A percentile compares a stretch with the other conserved stretches of the same genome.
These are phyloP conservation scores for Lacerta agilis DNA, from an alignment of 2,797 vertebrate species.

Conservation along the genomic window DNA sequence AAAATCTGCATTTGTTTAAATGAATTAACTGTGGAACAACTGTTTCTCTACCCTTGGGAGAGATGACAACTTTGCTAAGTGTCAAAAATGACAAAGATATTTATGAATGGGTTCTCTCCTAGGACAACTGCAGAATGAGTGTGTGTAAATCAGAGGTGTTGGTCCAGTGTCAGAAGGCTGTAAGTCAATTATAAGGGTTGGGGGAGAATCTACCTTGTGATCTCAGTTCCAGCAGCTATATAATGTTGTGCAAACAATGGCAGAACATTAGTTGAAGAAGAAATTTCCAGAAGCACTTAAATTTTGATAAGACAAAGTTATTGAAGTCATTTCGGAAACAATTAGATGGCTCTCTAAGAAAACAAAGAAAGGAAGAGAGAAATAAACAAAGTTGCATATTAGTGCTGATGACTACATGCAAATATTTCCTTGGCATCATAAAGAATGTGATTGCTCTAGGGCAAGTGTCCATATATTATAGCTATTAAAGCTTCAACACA, in stretches of 20 bases:
- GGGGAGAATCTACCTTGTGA: not conserved
- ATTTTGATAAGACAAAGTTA: constrained; percentile 24
- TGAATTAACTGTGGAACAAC: not conserved
- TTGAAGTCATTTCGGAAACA: constrained; percentile 21
- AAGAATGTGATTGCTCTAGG: constrained; percentile 56
- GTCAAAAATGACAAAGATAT: not conserved
- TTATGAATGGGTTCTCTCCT: not conserved
- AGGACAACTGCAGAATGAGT: not conserved
- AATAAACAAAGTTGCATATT: constrained; percentile 54
- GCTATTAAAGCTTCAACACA: constrained; percentile 66
- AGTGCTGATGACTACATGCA: constrained; percentile 45
- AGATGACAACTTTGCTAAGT: not conserved
- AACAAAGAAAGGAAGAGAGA: constrained; percentile 30
- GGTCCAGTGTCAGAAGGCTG: not conserved
- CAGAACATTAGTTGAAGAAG: not conserved
- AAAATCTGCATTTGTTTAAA: not conserved
- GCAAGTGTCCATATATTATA: constrained; percentile 56
- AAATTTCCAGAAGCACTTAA: constrained; percentile 10
- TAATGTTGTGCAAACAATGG: constrained; percentile 1
- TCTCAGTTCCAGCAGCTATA: not conserved
- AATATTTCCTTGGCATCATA: constrained; percentile 48
- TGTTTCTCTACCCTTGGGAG: not conserved
- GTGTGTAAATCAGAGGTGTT: not conserved
- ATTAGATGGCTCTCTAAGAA: constrained; percentile 17
- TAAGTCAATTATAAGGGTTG: not conserved